These are phyloP conservation scores for Luidia sarsii DNA, from an alignment of 53 echinoderm and acorn worm species.

Conservation along the genomic window DNA sequence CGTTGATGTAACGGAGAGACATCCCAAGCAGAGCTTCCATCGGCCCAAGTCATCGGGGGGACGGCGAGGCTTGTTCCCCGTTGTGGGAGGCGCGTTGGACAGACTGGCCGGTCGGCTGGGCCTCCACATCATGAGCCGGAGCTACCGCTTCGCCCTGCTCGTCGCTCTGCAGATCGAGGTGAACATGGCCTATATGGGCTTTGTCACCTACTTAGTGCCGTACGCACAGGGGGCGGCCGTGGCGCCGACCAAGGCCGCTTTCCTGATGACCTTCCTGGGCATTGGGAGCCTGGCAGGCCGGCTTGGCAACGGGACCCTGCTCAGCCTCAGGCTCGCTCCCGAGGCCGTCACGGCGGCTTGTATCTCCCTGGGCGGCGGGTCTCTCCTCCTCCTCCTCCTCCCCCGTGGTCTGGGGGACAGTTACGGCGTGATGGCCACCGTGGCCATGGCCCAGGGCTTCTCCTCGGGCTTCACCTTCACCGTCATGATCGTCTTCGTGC, in stretches of 20 bases:
- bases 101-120: no score
- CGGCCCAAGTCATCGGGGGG: no score
- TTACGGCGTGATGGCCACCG: background rate
- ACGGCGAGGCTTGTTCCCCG: no score
- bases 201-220: background rate
- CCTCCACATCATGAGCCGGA: background rate
- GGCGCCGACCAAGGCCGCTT: background rate
- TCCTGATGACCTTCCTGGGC: constrained; percentile 1
- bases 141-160: constrained; percentile 15
- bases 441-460: background rate
- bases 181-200: background rate
- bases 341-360: background rate
- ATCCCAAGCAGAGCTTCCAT: no score
- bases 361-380: background rate
- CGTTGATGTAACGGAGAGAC: no score
- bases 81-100: no score
- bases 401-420: background rate
- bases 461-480: background rate
- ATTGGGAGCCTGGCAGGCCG: background rate
- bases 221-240: background rate
- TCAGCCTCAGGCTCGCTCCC: background rate
- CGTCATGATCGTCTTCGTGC: background rate
- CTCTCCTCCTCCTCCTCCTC: background rate
- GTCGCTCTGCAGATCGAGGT: background rate
- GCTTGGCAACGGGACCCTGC: background rate